Base-by-base conservation (phyloP, 2,113 vertebrate genomes). In the Morone chrysops region DNA sequence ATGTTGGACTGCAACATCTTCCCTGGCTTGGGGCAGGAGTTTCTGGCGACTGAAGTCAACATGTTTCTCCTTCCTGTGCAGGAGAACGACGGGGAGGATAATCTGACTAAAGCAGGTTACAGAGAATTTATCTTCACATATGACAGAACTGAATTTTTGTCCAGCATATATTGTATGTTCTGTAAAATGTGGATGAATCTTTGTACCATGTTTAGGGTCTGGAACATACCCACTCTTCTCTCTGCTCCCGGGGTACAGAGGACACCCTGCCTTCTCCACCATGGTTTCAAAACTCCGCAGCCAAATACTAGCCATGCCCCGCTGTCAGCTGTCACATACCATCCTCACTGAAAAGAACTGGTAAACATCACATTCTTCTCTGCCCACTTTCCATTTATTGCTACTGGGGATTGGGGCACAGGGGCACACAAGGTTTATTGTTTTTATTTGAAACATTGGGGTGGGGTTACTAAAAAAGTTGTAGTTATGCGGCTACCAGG, bases 291-390 rank as follows among this genome's bases (percentile, higher is more conserved):
- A 96, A 88, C 95, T 98, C 10, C 94, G 97, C 48, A 96, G 96
- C 88, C 97, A 97, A 78, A 94, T 98, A 67, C 94, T 97, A 88
- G 96, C 97, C 66, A 97, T 97, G 96, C 94, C 97, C 1, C 96
- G 97, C 80, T 96, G 96, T 6, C 97, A 97, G 92, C 95, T 98
- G 57, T 97, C 96, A 0, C 97, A 98, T 89, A 97, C 97, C 5
- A 97, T 97, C 80, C 96, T 98, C 80, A 98, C 97, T 0, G 97
- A 98, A 86, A 98, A 97, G 90, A 98, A 98, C 93, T 98, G 97
- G 97, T 98, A 90, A 84, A 53, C 20, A n/a, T 36, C 36, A 17
- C 20, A 10, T 48, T n/a, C 8, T 25, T 45, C 63, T 67, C 7
- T 31, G 2, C 36, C 25, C 12, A 9, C 38, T 47, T 41, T 18